phyloP scores from a whole-genome alignment of 1,140 invertebrate species.

The Drosophila ambigua region DNA sequence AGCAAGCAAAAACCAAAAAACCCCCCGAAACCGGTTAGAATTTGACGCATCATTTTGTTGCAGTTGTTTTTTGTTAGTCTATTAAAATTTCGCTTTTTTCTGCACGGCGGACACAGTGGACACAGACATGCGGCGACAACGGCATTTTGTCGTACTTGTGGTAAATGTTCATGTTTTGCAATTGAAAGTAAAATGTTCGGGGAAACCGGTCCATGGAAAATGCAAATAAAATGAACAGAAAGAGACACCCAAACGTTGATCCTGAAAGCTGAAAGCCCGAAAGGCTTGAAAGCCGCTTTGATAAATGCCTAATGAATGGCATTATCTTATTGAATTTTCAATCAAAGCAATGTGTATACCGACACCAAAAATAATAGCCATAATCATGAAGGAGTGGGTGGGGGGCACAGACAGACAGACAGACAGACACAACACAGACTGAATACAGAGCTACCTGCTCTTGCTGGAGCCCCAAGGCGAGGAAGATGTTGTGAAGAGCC shows the following conservation, averaged over 20 bases:
- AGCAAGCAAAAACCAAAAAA: slow-evolving; percentile 12
- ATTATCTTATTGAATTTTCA: slow-evolving; percentile 14
- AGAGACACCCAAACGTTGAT: slow-evolving; percentile 19
- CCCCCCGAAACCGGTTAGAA: slow-evolving; percentile 69
- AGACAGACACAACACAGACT: background rate
- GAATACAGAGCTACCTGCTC: slow-evolving; percentile 24
- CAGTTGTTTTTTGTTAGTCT: slow-evolving; percentile 23
- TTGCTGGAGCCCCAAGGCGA: slow-evolving; percentile 22
- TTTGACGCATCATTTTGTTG: slow-evolving; percentile 34
- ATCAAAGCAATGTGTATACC: slow-evolving; percentile 14
- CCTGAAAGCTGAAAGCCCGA: slow-evolving; percentile 7
- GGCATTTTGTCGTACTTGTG: slow-evolving; percentile 8
- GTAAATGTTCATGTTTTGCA: slow-evolving; percentile 58
- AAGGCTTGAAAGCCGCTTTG: slow-evolving; percentile 13
- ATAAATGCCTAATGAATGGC: slow-evolving; percentile 29
- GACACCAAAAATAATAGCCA: slow-evolving; percentile 22
- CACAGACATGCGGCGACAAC: slow-evolving; percentile 4
- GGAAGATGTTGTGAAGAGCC: slow-evolving; percentile 8
- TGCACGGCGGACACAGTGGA: slow-evolving; percentile 29
- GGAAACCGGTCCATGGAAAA: slow-evolving; percentile 55
- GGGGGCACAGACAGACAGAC: background rate
- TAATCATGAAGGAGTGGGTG: slow-evolving; percentile 14
- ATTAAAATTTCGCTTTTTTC: slow-evolving; percentile 72
- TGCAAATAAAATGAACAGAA: slow-evolving; percentile 6
- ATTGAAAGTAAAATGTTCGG: slow-evolving; percentile 75